These are phyloP conservation scores for Phalacrocorax aristotelis DNA, from an alignment of 2,113 vertebrate species.

Conservation along the genomic window DNA sequence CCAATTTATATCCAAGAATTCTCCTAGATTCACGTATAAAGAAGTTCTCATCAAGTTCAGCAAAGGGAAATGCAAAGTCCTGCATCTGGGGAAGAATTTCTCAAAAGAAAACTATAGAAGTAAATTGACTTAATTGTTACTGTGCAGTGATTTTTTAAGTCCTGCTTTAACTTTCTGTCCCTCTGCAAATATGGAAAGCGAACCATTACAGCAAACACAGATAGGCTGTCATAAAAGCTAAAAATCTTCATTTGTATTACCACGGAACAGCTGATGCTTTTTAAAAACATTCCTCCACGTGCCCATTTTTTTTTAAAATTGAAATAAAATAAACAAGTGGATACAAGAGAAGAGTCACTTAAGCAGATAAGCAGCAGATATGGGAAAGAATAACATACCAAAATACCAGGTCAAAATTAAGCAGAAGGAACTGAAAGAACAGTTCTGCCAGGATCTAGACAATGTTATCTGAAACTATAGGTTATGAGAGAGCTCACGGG, in stretches of 20 bases:
- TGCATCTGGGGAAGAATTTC: neutral
- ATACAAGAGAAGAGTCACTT: neutral
- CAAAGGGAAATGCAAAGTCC: neutral
- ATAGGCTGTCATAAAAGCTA: neutral
- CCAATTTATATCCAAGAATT: neutral
- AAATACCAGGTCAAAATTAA: neutral
- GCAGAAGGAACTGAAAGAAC: neutral
- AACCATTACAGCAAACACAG: neutral
- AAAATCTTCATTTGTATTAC: neutral
- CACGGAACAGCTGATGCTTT: neutral
- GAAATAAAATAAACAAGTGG: neutral
- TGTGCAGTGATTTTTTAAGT: neutral
- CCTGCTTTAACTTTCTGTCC: neutral
- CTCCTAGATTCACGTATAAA: neutral
- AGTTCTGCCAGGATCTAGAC: neutral
- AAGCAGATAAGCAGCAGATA: neutral
- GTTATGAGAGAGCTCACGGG: neutral
- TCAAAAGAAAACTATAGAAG: neutral
- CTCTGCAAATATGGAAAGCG: neutral
- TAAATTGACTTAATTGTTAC: neutral
- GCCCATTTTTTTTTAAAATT: accelerated
- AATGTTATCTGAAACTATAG: neutral
- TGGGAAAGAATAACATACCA: neutral
- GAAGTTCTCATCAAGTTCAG: neutral
- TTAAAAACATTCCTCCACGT: neutral